Base-by-base conservation (phyloP, 1,140 invertebrate species). In the Papilio xuthus region DNA sequence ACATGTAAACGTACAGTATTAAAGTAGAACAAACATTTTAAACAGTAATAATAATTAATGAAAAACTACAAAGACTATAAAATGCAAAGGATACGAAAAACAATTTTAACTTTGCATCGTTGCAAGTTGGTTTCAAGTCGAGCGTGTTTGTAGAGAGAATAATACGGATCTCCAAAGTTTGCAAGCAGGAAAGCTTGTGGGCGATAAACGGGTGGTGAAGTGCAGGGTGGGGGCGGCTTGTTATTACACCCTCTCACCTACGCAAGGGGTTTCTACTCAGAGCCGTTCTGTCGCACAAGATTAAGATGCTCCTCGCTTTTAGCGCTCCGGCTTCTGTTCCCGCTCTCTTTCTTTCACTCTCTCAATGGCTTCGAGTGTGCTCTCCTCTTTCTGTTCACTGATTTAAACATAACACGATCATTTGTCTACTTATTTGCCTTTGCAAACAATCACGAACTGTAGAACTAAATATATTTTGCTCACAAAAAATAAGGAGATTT, bases 221-320 rank as follows among this genome's bases (percentile, higher is more conserved):
- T 72, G 81, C 80, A 83, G 83, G 84, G 70, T 82, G 85, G 82
- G 83, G 72, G 83, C 82, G 86, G 86, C 88, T 91, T 92, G 91
- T 92, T 93, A 92, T 92, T 92, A 92, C 90, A 91, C 90, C 90
- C 91, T 91, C 88, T 93, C 91, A 90, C 88, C 90, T 90, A 89
- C 86, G 90, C 88, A 90, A 92, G 90, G 89, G 88, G 89, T 87
- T 88, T 88, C 86, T 85, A 81, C 86, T 90, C 82, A 78, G 86
- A 90, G 87, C 84, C 82, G 84, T 86, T 86, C 88, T 91, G 90
- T 91, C 88, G 85, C 84, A 84, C 86, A 85, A 92, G 89, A 92
- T 93, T 93, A 92, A 92, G 92, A 92, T 84, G 87, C 87, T 89
- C 71, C 84, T 87, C 85, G 84, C 88, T 89, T 88, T 87, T 88